phyloP scores from a whole-genome alignment of 2,888 invertebrate species.

The Pycnomerus fuliginosus region DNA sequence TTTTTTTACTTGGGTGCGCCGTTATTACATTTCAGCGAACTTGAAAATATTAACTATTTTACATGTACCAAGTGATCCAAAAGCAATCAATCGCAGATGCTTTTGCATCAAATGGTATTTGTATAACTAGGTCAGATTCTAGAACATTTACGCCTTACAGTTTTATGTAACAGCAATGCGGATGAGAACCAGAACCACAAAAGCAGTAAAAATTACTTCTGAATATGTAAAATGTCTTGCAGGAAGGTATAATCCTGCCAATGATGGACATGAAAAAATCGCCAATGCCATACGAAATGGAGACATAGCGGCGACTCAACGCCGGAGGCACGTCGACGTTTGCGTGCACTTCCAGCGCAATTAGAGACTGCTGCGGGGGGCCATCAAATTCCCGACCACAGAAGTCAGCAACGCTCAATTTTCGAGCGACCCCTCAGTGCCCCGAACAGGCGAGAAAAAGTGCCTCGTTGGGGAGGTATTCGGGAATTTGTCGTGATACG shows the following conservation, averaged over 20 bases:
- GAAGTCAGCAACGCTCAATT: constrained; percentile 45
- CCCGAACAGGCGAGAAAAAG: constrained; percentile 34
- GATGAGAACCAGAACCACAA: no score
- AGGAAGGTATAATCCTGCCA: constrained; percentile 64
- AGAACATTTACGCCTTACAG: no score
- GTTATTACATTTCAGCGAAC: no score
- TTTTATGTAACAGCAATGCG: no score
- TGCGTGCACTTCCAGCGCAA: constrained; percentile 48
- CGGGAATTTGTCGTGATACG: constrained; percentile 56
- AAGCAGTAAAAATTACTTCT: no score
- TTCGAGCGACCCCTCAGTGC: constrained; percentile 42
- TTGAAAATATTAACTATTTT: no score
- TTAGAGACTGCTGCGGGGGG: constrained; percentile 51
- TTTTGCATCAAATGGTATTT: no score
- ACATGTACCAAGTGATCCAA: no score
- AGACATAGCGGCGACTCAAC: constrained; percentile 56
- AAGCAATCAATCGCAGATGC: no score
- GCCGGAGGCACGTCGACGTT: constrained; percentile 46
- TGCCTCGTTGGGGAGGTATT: constrained; percentile 36
- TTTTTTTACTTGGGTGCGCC: no score
- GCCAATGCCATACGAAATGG: constrained; percentile 60
- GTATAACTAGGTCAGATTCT: no score
- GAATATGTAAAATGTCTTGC: no score
- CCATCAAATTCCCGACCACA: constrained; percentile 45
- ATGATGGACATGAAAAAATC: constrained; percentile 68